Evolutionary conservation across 2,113 vertebrate genomes (phyloP).

Genomic region (Oryzias curvinotus): DNA sequence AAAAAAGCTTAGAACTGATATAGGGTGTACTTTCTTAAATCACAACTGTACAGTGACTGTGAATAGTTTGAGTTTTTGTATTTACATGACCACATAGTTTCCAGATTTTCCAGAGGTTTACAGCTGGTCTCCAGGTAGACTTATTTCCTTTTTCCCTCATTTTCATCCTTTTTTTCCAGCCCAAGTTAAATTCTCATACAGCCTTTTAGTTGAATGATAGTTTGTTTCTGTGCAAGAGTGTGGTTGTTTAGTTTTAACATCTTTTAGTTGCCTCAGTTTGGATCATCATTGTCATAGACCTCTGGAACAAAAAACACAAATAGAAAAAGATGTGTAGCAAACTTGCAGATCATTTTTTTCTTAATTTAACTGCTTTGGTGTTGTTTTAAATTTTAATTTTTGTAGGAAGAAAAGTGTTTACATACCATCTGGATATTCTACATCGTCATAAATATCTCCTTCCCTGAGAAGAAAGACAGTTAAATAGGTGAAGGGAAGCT

Average conservation of each 20-base stretch:
- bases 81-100: background rate
- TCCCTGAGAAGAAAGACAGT: slow-evolving; percentile 70
- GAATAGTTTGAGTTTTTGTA: slow-evolving; percentile 6
- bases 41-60: background rate
- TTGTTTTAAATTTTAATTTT: fast-evolving
- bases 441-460: slow-evolving; percentile 82
- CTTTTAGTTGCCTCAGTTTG: slow-evolving; percentile 19
- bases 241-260: slow-evolving; percentile 19
- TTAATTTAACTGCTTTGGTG: background rate
- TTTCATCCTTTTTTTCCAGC: background rate
- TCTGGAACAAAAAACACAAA: slow-evolving; percentile 57
- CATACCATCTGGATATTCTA: slow-evolving; percentile 73
- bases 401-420: background rate
- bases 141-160: background rate
- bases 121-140: background rate
- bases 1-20: background rate
- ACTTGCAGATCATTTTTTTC: background rate
- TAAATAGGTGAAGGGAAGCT: background rate
- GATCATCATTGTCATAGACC: slow-evolving; percentile 74
- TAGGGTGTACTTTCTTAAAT: background rate
- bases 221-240: background rate
- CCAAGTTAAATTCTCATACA: background rate
- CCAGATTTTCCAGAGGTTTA: background rate
- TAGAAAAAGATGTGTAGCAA: background rate
- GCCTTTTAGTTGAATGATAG: background rate